Conservation (phyloP, 2,888 invertebrate genomes). For the Leptinotarsa rubiginosa region DNA sequence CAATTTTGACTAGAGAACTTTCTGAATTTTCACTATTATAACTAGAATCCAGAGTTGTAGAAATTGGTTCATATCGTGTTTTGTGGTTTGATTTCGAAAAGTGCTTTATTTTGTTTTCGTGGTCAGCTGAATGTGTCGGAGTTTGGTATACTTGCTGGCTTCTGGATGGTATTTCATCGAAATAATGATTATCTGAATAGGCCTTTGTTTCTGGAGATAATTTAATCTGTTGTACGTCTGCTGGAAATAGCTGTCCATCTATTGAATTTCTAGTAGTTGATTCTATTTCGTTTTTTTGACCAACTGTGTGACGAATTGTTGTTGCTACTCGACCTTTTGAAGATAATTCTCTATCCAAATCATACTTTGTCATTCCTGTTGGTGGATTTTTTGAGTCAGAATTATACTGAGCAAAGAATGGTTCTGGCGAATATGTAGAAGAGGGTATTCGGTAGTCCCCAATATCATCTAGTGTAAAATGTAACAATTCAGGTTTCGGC, state of each 20-base stretch:
- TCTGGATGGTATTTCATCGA: not conserved
- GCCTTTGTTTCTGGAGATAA: constrained; percentile 8
- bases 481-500: constrained; percentile 35
- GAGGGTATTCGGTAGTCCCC: constrained; percentile 21
- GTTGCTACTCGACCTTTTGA: not conserved
- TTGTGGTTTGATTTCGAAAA: not conserved
- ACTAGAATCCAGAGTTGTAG: constrained; percentile 25
- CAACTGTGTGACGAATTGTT: constrained; percentile 21
- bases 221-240: constrained; percentile 20
- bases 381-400: not conserved
- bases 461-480: constrained; percentile 32
- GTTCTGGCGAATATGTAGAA: constrained; percentile 24
- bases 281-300: constrained; percentile 20
- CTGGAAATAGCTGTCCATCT: constrained; percentile 15
- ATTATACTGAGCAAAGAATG: constrained; percentile 3
- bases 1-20: constrained; percentile 3
- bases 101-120: not conserved
- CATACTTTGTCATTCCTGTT: not conserved
- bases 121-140: not conserved
- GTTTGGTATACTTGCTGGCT: constrained; percentile 12
- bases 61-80: constrained; percentile 29
- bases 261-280: constrained; percentile 24
- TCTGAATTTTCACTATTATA: not conserved
- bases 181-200: not conserved
- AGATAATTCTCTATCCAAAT: not conserved